A percentile compares a stretch with the other conserved stretches of the same genome.
phyloP scores from a whole-genome alignment of 2,797 vertebrate genomes.

The Brotula barbata region DNA sequence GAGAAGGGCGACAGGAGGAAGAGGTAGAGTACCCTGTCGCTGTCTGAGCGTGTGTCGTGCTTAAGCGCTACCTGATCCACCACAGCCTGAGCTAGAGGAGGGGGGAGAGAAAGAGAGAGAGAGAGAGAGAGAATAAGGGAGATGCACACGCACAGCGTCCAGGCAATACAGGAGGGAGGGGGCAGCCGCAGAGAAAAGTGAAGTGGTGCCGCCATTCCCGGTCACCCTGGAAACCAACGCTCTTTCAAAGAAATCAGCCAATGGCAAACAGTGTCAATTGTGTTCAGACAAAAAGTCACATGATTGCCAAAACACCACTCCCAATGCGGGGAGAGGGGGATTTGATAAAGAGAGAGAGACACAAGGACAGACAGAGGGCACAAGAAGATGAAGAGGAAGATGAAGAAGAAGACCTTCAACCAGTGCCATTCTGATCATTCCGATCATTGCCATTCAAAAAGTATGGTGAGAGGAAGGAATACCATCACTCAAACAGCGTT shows the following conservation, averaged over 20 bases:
- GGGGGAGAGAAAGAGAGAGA: slow-evolving; percentile 39
- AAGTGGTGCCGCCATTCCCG: slow-evolving; percentile 81
- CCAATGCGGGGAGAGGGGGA: slow-evolving; percentile 27
- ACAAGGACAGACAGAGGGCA: slow-evolving; percentile 3
- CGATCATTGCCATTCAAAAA: no score
- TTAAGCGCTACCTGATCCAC: slow-evolving; percentile 70
- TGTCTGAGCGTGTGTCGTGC: slow-evolving; percentile 40
- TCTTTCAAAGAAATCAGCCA: slow-evolving; percentile 81
- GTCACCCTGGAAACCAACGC: slow-evolving; percentile 82
- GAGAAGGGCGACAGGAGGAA: slow-evolving; percentile 52
- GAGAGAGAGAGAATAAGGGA: slow-evolving; percentile 5
- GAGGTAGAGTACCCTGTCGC: slow-evolving; percentile 52
- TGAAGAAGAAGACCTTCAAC: background rate
- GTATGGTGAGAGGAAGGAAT: no score
- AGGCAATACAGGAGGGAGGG: slow-evolving; percentile 37
- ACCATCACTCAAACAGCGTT: no score
- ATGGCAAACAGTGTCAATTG: slow-evolving; percentile 81
- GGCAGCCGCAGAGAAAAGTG: slow-evolving; percentile 67
- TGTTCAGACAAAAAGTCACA: slow-evolving; percentile 81
- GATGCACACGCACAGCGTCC: slow-evolving; percentile 34
- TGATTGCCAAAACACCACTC: slow-evolving; percentile 76
- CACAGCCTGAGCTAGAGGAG: slow-evolving; percentile 41
- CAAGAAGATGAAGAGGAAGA: slow-evolving; percentile 3
- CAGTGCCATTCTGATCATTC: no score
- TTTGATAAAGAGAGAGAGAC: slow-evolving; percentile 4